phyloP scores from a whole-genome alignment of 2,888 invertebrate genomes.

The Cosmia trapezina region DNA sequence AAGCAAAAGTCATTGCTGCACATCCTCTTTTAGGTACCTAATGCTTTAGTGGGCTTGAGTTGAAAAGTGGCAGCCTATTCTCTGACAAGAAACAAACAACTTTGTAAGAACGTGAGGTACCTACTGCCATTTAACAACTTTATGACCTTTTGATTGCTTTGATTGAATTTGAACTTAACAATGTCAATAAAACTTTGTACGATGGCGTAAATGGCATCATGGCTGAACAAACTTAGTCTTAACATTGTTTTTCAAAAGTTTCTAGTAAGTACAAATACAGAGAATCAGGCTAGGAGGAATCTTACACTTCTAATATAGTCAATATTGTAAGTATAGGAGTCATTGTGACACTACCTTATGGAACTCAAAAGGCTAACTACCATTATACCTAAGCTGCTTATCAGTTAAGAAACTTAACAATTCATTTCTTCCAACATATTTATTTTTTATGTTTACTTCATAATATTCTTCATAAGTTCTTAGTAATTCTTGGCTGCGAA shows the following conservation, averaged over 20 bases:
- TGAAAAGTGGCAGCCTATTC: background rate
- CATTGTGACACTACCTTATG: background rate
- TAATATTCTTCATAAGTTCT: too few relatives aligned
- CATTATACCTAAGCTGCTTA: background rate
- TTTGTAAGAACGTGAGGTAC: slow-evolving; percentile 1
- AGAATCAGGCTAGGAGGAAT: background rate
- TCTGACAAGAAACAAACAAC: background rate
- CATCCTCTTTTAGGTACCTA: background rate
- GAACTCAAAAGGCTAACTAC: background rate
- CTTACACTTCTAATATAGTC: background rate
- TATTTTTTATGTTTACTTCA: background rate
- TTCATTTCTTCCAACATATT: background rate
- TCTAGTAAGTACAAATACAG: background rate
- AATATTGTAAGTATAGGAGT: background rate
- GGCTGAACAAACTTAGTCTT: slow-evolving; percentile 29
- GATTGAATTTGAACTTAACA: slow-evolving; percentile 51
- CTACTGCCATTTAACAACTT: slow-evolving; percentile 38
- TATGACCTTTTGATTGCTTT: slow-evolving; percentile 46
- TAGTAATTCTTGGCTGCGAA: background rate
- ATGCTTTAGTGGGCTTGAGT: background rate
- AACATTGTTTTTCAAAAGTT: slow-evolving; percentile 4
- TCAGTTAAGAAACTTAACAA: background rate
- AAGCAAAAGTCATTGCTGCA: background rate
- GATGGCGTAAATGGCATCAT: slow-evolving; percentile 25
- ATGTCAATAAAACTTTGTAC: slow-evolving; percentile 57